Base-by-base conservation (phyloP, 2,888 invertebrate genomes). In the Hylaea fasciaria region DNA sequence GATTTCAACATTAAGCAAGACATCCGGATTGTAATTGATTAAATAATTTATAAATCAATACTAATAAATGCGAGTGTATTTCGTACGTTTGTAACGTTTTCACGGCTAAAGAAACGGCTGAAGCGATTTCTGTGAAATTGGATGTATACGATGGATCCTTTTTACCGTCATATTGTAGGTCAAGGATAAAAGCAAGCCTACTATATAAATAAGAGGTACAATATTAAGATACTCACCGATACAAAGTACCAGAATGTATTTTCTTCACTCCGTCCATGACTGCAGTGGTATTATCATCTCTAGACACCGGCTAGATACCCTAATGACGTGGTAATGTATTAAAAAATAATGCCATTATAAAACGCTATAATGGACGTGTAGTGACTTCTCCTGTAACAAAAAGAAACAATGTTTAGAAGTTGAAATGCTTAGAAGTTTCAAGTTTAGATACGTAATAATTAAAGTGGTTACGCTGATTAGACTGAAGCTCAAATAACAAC, bases 221-320 rank as follows among this genome's bases (percentile, higher is more conserved):
- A 37, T n/a, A n/a, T 37, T 3, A 5, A 35, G 28, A 35, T 56
- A 90, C 91, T 91, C 67, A 92, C 92, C 92, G 90, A 80, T 92
- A 92, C 81, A 92, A 81, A 69, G 92, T 89, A 70, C 91, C 92
- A 70, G 92, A 89, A 71, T 92, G 92, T 86, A 92, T 91, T 89
- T 92, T 92, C 87, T 92, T 92, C 83, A 92, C 91, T 78, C 92
- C 85, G 80, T 92, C 92, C 92, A 92, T 92, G 72, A 76, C 76
- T 81, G 83, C 63, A 71, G 83, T 73, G 78, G 79, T 83, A 63
- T 87, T 87, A 86, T 85, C 91, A 91, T 91, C 76, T 87, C 90
- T 83, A 77, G 72, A 76, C 77, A 74, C 64, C 69, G 67, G 69
- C 70, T 58, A 65, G 70, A 72, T 76, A 76, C 70, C 77, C 80